A percentile compares a stretch with the other conserved stretches of the same genome.
Evolutionary conservation across 2,797 vertebrate species (phyloP).

Genomic region (Vultur gryphus): DNA sequence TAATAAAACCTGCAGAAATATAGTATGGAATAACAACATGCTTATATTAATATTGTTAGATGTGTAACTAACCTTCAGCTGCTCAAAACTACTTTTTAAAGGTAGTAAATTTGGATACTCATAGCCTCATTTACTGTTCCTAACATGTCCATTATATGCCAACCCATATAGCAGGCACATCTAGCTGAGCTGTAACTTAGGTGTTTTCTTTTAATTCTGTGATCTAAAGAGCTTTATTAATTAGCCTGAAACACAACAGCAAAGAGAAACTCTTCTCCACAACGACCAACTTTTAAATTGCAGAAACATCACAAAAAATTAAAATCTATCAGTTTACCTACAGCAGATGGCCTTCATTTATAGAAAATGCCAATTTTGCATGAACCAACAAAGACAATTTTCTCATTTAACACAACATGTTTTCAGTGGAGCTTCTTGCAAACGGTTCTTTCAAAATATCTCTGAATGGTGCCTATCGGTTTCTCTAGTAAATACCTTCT

Average conservation of each 20-base stretch:
- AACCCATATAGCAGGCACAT: background rate
- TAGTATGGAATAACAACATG: background rate
- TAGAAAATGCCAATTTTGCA: background rate
- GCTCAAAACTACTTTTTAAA: background rate
- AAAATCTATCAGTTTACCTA: background rate
- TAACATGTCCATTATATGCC: background rate
- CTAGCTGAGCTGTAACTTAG: background rate
- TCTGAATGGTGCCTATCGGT: background rate
- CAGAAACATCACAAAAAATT: background rate
- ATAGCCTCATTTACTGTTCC: background rate
- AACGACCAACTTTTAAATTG: background rate
- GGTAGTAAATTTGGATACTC: background rate
- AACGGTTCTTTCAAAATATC: background rate
- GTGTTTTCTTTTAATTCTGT: background rate
- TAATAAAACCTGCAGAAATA: slow-evolving; percentile 19
- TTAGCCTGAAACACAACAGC: background rate
- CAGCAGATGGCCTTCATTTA: background rate
- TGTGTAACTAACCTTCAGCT: background rate
- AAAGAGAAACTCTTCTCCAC: background rate
- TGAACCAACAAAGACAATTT: background rate
- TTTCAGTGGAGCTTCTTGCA: background rate
- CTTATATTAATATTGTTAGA: background rate
- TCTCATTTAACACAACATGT: background rate
- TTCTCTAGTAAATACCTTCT: background rate
- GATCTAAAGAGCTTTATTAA: background rate